phyloP scores from a whole-genome alignment of 2,113 vertebrate genomes.

The Corvus cornix region DNA sequence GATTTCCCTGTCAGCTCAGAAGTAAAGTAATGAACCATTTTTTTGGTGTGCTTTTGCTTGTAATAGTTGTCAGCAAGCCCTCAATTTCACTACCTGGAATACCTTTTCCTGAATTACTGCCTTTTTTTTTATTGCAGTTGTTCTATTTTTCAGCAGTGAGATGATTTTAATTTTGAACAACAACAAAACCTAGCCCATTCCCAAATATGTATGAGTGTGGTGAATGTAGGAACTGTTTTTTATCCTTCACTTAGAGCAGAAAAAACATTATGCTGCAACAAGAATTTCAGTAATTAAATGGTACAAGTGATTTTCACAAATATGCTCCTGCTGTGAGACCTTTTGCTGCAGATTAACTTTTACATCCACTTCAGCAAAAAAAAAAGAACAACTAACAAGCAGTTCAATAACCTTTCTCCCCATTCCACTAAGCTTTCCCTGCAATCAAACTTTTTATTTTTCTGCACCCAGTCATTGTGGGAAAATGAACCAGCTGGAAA shows the following conservation, averaged over 20 bases:
- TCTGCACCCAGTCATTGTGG: neutral
- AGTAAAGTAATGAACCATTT: neutral
- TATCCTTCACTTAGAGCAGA: neutral
- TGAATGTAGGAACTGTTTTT: neutral
- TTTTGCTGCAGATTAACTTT: slow-evolving; percentile 25
- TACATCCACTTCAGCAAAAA: slow-evolving; percentile 9
- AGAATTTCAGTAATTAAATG: slow-evolving; percentile 47
- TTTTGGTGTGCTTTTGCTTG: neutral
- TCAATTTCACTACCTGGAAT: neutral
- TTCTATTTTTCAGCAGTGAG: neutral
- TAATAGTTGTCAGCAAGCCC: neutral
- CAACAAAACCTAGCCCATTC: neutral
- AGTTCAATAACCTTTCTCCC: slow-evolving; percentile 4
- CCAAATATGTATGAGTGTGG: neutral
- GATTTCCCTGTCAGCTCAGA: neutral
- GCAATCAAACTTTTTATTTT: neutral
- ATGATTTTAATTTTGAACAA: neutral
- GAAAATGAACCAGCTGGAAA: neutral
- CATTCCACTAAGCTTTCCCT: neutral
- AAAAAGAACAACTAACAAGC: neutral
- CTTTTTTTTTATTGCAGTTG: neutral
- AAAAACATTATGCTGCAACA: slow-evolving; percentile 17
- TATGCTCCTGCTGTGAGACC: slow-evolving; percentile 3
- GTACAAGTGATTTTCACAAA: slow-evolving; percentile 11
- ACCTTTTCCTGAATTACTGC: neutral